phyloP scores from a whole-genome alignment of 2,888 invertebrate species.

The Stramonita haemastoma region DNA sequence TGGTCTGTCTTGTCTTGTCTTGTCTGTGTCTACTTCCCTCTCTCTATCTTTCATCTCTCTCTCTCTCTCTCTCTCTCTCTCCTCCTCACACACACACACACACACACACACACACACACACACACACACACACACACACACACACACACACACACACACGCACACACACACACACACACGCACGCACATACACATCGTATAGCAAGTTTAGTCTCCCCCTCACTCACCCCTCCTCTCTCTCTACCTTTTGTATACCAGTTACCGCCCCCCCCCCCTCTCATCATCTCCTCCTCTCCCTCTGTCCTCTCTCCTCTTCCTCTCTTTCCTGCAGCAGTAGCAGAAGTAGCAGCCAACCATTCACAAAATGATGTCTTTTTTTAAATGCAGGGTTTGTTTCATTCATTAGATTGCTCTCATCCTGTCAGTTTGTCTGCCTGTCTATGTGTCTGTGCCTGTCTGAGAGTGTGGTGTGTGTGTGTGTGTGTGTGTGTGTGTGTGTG shows the following conservation, averaged over 20 bases:
- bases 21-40: not conserved
- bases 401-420: not conserved
- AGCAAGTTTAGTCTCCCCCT: too few species aligned
- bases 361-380: not conserved
- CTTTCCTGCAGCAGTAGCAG: not conserved
- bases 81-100: not conserved
- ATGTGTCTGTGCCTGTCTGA: too few species aligned
- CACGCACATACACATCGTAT: not conserved
- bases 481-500: too few species aligned
- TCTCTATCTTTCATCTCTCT: not conserved
- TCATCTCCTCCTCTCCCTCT: not conserved
- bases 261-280: not conserved
- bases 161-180: not conserved
- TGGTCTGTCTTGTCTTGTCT: too few species aligned
- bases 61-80: not conserved
- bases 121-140: conserved; percentile 1
- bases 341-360: not conserved
- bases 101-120: conserved; percentile 10
- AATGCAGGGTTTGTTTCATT: not conserved
- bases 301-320: not conserved
- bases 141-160: not conserved
- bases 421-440: not conserved
- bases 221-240: too few species aligned
- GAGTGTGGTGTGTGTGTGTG: too few species aligned
- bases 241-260: not conserved